Evolutionary conservation across 2,797 vertebrate genomes (phyloP).

Genomic region (Pipistrellus kuhlii): DNA sequence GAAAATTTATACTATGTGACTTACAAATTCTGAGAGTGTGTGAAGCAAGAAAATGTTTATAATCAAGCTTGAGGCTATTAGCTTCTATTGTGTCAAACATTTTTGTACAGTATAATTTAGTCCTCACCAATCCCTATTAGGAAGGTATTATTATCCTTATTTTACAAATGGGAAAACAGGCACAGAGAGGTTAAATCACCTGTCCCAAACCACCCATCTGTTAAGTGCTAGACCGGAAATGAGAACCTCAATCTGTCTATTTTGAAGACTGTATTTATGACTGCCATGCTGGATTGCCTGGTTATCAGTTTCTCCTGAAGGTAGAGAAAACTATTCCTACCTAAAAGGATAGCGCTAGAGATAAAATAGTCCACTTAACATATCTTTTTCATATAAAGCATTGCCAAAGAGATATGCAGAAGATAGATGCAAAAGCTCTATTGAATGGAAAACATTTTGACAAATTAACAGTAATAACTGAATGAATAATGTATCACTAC

Average conservation of each 20-base stretch:
- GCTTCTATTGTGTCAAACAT: conserved; percentile 67
- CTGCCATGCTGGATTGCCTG: neutral
- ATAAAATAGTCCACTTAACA: neutral
- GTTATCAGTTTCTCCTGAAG: neutral
- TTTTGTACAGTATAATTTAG: conserved; percentile 77
- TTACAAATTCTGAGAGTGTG: conserved; percentile 58
- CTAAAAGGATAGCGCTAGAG: neutral
- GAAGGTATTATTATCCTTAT: conserved; percentile 75
- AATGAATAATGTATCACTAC: neutral
- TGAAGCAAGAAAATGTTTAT: conserved; percentile 62
- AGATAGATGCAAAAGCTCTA: neutral
- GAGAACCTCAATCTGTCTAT: neutral
- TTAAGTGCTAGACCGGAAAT: conserved; percentile 29
- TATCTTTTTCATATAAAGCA: conserved; percentile 3
- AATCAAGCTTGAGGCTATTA: conserved; percentile 57
- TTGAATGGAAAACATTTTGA: conserved; percentile 36
- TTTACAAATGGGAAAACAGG: conserved; percentile 74
- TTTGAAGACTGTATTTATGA: neutral
- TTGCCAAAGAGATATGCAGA: neutral
- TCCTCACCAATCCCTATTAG: conserved; percentile 67
- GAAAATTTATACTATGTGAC: conserved; percentile 18
- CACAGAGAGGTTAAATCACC: conserved; percentile 73
- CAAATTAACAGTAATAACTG: neutral
- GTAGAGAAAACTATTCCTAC: neutral
- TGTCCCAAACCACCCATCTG: conserved; percentile 36